Base-by-base conservation (phyloP, 1,140 invertebrate species). In the Magallana ariakensis region DNA sequence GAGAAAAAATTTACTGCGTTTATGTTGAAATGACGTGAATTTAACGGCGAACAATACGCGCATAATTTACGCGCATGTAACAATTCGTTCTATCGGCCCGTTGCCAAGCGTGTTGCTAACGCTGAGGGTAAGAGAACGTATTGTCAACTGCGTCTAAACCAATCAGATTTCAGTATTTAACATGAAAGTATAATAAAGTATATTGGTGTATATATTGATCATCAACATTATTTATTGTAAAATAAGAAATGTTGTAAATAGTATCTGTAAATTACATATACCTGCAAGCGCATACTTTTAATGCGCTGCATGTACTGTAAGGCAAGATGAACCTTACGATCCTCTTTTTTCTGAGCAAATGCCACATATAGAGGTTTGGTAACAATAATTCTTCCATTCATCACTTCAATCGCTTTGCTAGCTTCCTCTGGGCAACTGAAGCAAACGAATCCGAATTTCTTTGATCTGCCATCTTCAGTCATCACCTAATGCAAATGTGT, bases 371-470 rank as follows among this genome's bases (percentile, higher is more conserved):
- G 95, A 6, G 99, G 99, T 95, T 99, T 99, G 1, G 97, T 97
- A 81, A 98, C 98, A 53, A 99, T 96, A 91, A 99, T 99, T 81
- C 98, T 97, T 3, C 99, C 98, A 94, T 99, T 99, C 98, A 99
- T 99, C 80, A 95, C 99, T 1, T 98, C 99, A 0, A 99, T 98
- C 86, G 99, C 99, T 94, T 99, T 99, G 6, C 99, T 99, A 8
- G 99, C 99, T 95, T 99, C 99, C 95, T 99, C 98, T 0, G 98
- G 98, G n/a, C 98, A 97, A 80, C 97, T 98, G 94, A 99, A 99
- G 95, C 99, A 99, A 8, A 99, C 99, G 95, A 99, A 99, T 22
- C 99, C 99, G 95, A 99, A 99, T 62, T 99, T 99, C 95, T 99
- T 99, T 54, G 95, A 96, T 87, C 96, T 94, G 9, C 95, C 95